Base-by-base conservation (phyloP, 64 coral and sea anemone species). In the Pocillopora verrucosa region DNA sequence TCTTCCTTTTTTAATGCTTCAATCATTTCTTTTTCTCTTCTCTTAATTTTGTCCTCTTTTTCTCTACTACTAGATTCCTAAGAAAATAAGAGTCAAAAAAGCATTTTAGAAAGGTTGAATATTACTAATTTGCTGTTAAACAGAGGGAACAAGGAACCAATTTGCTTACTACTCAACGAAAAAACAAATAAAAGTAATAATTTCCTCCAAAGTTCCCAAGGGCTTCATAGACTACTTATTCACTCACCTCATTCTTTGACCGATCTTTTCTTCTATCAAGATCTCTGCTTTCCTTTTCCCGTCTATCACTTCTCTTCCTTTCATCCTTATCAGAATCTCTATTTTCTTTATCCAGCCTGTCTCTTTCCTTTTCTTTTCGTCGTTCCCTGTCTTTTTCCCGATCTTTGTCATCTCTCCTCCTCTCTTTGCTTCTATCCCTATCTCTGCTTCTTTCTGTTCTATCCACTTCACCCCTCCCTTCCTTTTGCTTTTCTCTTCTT, bases 1-100 rank as follows among this genome's bases (percentile, higher is more conserved):
- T 91, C 89, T 86, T 91, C 89, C 36, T 91, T 14, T 86, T 83
- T 84, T 57, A 84, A 72, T 11, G 89, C 76, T 13, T 51, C 89
- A 72, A 91, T 65, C 70, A 91, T 45, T 35, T 91, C 69, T 34
- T 63, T 91, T 65, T 91, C 89, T 86, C 89, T 84, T 34, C 70
- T 78, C 59, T 86, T 84, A 45, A 86, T 34, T 35, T 60, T 91
- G 13, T 86, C 77, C 38, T 77, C 89, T 91, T 91, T 86, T 14
- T 91, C 89, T 83, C 25, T 73, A 17, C 64, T 74, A 65, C 45
- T 65, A 72, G 34, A 73, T 86, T 35, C 72, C 82, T 79, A 36
- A 15, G 20, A 62, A 65, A 45, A 16, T 41, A 88, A 20, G 36
- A 58, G 34, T n/a, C 30, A 51, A 25, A 68, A 37, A 13, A 14